Evolutionary conservation across 2,113 vertebrate genomes (phyloP).

Genomic region (Pedetes capensis): DNA sequence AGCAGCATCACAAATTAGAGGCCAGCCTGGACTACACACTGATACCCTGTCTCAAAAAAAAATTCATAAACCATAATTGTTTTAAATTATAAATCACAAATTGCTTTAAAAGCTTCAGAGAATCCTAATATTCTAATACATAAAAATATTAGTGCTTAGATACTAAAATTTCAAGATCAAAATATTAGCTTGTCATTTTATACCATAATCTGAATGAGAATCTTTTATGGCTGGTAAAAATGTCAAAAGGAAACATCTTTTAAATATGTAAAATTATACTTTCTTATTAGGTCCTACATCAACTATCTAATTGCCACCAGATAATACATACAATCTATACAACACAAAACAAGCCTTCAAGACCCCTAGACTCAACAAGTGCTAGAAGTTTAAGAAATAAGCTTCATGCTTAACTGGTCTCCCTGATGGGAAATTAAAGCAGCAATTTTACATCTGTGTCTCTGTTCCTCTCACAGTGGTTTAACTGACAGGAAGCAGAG

Average conservation of each 20-base stretch:
- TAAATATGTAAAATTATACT: slow-evolving; percentile 23
- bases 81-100: not conserved
- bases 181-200: not conserved
- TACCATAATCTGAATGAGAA: not conserved
- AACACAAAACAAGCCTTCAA: slow-evolving; percentile 24
- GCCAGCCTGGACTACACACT: too few species aligned
- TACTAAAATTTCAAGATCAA: slow-evolving; percentile 40
- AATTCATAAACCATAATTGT: too few species aligned
- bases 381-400: slow-evolving; percentile 53
- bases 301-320: not conserved
- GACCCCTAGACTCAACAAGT: slow-evolving; percentile 13
- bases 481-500: slow-evolving; percentile 90
- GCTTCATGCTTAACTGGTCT: slow-evolving; percentile 51
- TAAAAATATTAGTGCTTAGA: not conserved
- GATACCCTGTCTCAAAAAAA: too few species aligned
- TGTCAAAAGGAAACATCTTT: slow-evolving; percentile 27
- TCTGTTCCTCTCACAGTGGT: slow-evolving; percentile 84
- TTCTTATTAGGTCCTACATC: not conserved
- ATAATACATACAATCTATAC: not conserved
- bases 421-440: slow-evolving; percentile 24
- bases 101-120: not conserved
- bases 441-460: slow-evolving; percentile 82
- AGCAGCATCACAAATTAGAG: too few species aligned
- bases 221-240: slow-evolving; percentile 6
- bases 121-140: not conserved